Conservation (phyloP, 2,113 vertebrate genomes). For the Corynorhinus townsendii region DNA sequence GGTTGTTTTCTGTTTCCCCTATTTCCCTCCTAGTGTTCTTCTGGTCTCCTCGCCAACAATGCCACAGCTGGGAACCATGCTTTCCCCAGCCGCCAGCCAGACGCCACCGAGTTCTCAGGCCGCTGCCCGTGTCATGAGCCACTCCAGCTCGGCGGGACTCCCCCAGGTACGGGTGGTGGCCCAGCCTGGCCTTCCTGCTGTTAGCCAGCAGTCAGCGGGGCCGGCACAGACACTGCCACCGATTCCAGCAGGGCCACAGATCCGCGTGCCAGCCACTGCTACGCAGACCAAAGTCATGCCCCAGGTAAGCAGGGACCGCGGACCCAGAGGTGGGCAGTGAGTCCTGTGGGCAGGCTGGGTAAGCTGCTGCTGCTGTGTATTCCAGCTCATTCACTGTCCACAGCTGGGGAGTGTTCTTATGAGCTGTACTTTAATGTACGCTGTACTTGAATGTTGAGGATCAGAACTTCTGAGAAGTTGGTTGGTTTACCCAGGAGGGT, state of each 20-base stretch:
- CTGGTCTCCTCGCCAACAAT: constrained; percentile 92
- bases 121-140: constrained; percentile 83
- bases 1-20: not conserved
- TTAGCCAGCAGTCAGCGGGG: constrained; percentile 82
- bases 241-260: constrained; percentile 88
- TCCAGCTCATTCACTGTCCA: not conserved
- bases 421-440: not conserved
- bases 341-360: not conserved
- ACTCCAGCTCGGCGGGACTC: constrained; percentile 84
- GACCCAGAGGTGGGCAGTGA: not conserved
- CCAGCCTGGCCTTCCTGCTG: constrained; percentile 83
- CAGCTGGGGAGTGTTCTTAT: not conserved
- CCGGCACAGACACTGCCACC: constrained; percentile 74
- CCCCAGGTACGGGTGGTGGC: constrained; percentile 94
- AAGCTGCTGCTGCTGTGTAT: not conserved
- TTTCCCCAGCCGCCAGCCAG: constrained; percentile 86
- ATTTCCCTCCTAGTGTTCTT: constrained; percentile 83
- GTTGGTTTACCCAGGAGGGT: not conserved
- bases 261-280: constrained; percentile 89
- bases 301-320: constrained; percentile 82
- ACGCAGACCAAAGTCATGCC: constrained; percentile 88
- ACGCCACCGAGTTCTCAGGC: constrained; percentile 82
- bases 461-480: not conserved
- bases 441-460: not conserved
- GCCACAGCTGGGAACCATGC: constrained; percentile 91